Evolutionary conservation across 2,113 vertebrate genomes (phyloP), one percentile per base, ranked within the genome.

Genomic region (Cebidichthys violaceus): DNA sequence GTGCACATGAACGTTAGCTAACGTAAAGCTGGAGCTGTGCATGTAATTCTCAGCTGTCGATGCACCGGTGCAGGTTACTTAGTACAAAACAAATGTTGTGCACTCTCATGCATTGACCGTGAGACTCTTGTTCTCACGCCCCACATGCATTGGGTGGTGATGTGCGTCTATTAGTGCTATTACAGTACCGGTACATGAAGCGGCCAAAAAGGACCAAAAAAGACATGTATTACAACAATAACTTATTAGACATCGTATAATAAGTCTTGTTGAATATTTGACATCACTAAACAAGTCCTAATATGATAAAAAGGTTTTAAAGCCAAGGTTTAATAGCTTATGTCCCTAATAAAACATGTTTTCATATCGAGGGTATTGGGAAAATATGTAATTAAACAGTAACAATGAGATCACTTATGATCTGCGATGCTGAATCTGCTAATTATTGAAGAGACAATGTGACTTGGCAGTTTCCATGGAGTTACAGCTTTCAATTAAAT

Each of bases 381-480:
- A 31, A 31, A 31, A 31, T 33, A 33, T 33, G 35, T 71, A 55
- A 71, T 27, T 71, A 57, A n/a, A 17, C 69, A 39, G 33, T 18
- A 29, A 41, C 35, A 71, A 7, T 57, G 4, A 55, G 4, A 59
- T 41, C 1, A 29, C 29, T 31, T 20, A 4, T 59, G 24, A 45
- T 60, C 37, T n/a, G 18, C 57, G 33, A 55, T 37, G 50, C 33
- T 55, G 4, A 39, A 55, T 37, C 33, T 39, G 14, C 7, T 55
- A 37, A 54, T 37, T 52, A 24, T 50, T 8, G 10, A 37, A 2
- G n/a, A 68, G 35, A 72, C 13, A 24, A 9, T 45, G 47, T 41
- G 61, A 57, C 35, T 57, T 85, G 24, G n/a, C 17, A 65, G 57
- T 62, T 70, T 39, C 24, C 67, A 61, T 6, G 17, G 10, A 27